Evolutionary conservation across 1,140 invertebrate genomes (phyloP).

Genomic region (Plectus sambesii): DNA sequence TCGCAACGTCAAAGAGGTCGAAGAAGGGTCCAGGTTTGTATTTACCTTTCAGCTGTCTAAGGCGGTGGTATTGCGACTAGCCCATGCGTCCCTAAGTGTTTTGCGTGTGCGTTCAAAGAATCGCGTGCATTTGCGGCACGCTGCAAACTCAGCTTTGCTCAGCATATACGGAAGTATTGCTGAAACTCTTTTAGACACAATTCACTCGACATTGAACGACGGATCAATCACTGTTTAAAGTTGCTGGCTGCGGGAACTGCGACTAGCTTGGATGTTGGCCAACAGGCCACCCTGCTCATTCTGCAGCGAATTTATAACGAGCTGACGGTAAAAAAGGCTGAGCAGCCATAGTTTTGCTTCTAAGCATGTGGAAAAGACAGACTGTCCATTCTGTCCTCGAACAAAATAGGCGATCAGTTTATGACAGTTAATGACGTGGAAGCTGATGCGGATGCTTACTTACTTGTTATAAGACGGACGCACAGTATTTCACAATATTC

Average conservation of each 20-base stretch:
- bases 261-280: constrained; percentile 22
- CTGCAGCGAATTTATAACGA: constrained; percentile 41
- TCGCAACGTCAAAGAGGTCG: constrained; percentile 37
- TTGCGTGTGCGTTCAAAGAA: constrained; percentile 13
- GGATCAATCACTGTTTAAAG: constrained; percentile 31
- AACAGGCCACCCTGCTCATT: constrained; percentile 33
- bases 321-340: constrained; percentile 40
- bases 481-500: no score
- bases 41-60: no score
- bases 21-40: constrained; percentile 32
- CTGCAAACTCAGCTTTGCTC: constrained; percentile 22
- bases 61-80: no score
- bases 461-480: no score
- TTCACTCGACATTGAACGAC: constrained; percentile 38
- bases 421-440: no score
- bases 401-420: no score
- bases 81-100: no score
- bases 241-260: constrained; percentile 14
- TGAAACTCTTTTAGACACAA: constrained; percentile 18
- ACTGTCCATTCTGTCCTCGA: no score
- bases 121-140: constrained; percentile 9
- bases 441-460: no score
- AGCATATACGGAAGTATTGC: no score
- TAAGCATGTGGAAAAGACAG: no score
- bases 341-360: no score